Evolutionary conservation across 2,113 vertebrate genomes (phyloP), one percentile per base, ranked within the genome.

Genomic region (Sceloporus tristichus): DNA sequence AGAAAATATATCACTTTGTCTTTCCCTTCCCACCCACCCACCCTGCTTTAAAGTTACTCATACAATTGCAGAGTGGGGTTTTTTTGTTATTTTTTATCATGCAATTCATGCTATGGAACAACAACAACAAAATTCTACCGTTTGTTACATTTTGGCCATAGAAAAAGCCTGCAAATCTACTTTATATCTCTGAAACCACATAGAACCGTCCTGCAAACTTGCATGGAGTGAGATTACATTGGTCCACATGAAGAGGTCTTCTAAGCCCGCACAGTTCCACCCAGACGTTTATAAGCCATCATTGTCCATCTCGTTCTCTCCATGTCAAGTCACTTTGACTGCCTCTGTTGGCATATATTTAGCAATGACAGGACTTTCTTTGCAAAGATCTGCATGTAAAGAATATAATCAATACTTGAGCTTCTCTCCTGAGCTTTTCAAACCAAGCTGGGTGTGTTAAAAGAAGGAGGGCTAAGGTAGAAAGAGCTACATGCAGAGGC

Each of bases 331-430:
- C 97, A 97, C 97, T 97, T 97, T 98, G 96, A 98, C 97, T 97
- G 97, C 98, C 97, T 98, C 98, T 96, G 97, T 97, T 97, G 98
- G 98, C 97, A 98, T 98, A 97, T 98, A 98, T 96, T 98, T 98
- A 98, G 98, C 97, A 97, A 98, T 97, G 97, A 98, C 97, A 97
- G 97, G 97, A 96, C 98, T 97, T 97, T 98, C 98, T 98, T 98
- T 98, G 97, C 97, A 98, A 97, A 98, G 97, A 98, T 98, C 98
- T 98, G 98, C 96, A 97, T 97, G 97, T 97, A 98, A 98, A 98
- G 97, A 98, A 98, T 98, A 98, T 97, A 98, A 97, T 97, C 97
- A 97, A 97, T 97, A 97, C 97, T 98, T 98, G 97, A 97, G 96
- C 97, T 96, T 98, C 97, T 97, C 97, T 96, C 96, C 96, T 95